Conservation (phyloP, 1,140 invertebrate genomes). For the Pseudomyrmex gracilis region DNA sequence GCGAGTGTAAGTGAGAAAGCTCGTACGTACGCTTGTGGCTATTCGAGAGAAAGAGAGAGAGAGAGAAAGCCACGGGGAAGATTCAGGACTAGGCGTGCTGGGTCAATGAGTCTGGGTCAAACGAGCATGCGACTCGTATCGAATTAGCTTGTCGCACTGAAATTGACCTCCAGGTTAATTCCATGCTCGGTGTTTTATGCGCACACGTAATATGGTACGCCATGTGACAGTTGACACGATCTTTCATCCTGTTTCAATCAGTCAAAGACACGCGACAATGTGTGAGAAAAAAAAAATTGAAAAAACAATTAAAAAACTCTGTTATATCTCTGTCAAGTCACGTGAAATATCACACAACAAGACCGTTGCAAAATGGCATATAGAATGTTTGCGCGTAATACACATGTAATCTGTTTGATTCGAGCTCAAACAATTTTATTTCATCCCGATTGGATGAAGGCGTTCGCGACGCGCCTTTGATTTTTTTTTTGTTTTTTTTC, state of each 20-base stretch:
- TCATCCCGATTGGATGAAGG: no score
- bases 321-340: no score
- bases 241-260: no score
- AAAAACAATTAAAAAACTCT: no score
- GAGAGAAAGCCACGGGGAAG: constrained; percentile 23
- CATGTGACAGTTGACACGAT: background rate
- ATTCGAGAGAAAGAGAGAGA: background rate
- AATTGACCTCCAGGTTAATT: constrained; percentile 73
- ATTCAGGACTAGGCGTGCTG: constrained; percentile 47
- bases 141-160: constrained; percentile 70
- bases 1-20: background rate
- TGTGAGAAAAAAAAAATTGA: background rate
- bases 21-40: background rate
- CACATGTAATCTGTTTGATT: no score
- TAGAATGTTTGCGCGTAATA: no score
- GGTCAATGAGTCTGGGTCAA: constrained; percentile 70
- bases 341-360: no score
- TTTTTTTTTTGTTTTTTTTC: no score
- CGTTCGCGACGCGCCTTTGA: no score
- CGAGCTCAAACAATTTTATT: no score
- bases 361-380: no score
- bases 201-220: constrained; percentile 56
- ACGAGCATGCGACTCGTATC: constrained; percentile 66
- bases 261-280: no score
- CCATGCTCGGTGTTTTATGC: constrained; percentile 80